Base-by-base conservation (phyloP, 2,113 vertebrate species). In the Coptodon bakossiorum region DNA sequence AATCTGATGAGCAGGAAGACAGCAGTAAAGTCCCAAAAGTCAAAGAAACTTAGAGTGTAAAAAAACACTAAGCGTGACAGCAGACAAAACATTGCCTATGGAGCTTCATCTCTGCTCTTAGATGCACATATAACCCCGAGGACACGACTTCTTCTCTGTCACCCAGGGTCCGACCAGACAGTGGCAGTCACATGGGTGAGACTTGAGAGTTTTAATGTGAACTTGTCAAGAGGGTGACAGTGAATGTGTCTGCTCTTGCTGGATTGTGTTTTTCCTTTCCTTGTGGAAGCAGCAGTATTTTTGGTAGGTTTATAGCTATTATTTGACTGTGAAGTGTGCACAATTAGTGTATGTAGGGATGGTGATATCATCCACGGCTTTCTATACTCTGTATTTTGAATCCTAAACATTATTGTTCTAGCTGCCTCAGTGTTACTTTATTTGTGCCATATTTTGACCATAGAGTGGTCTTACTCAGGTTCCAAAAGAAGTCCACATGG, bases 61-160 rank as follows among this genome's bases (percentile, higher is more conserved):
- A 93, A 93, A 83, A 89, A 90, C 91, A 82, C 84, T 86, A 76
- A 61, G 81, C 45, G 5, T 90, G 86, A 85, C 92, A 92, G 85
- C 80, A 89, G 86, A 93, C 93, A 89, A 87, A 89, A 93, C 88
- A 89, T 52, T 80, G 80, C 84, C 83, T 63, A 61, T 85, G 87
- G 87, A 91, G 85, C 81, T 83, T 89, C 86, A 80, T 79, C 52
- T 86, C 84, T 16, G 79, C 82, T 86, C 85, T 54, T 29, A 88
- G 89, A 93, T 43, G 78, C 88, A 88, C 82, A 76, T 66, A 91
- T 78, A 90, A 92, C 90, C 93, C 90, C 1, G 54, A 92, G 89
- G 91, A 91, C 90, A 86, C 6, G 24, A 83, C 88, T 91, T 90
- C 88, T 85, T 68, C 86, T 90, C 71, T 88, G 84, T 90, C 90